Evolutionary conservation across 2,888 invertebrate species (phyloP).

Genomic region (Microdon myrmicae): DNA sequence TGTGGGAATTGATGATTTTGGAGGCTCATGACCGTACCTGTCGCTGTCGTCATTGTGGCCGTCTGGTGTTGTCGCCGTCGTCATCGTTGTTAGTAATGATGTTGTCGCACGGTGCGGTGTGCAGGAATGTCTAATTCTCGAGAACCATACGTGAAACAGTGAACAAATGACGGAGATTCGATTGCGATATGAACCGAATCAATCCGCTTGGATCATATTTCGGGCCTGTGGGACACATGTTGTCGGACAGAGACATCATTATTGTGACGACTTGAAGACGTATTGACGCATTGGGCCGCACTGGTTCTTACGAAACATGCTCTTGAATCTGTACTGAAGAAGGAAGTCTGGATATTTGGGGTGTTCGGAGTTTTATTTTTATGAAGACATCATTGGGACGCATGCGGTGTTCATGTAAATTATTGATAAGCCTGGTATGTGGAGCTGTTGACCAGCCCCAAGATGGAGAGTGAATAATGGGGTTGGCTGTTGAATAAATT

Average conservation of each 20-base stretch:
- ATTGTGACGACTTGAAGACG: slow-evolving; percentile 41
- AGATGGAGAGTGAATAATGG: slow-evolving; percentile 31
- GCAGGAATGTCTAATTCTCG: slow-evolving; percentile 38
- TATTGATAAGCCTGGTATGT: slow-evolving; percentile 17
- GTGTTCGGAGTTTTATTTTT: slow-evolving; percentile 26
- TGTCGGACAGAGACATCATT: slow-evolving; percentile 30
- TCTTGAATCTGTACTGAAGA: slow-evolving; percentile 30
- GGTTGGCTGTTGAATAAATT: slow-evolving; percentile 30
- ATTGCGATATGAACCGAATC: slow-evolving; percentile 45
- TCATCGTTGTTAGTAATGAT: neutral
- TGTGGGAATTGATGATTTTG: slow-evolving; percentile 45
- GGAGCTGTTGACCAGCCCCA: slow-evolving; percentile 10
- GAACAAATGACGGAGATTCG: slow-evolving; percentile 37
- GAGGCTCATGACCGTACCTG: slow-evolving; percentile 19
- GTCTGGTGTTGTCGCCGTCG: too few species aligned
- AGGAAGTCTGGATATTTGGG: slow-evolving; percentile 21
- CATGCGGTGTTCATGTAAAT: slow-evolving; percentile 50
- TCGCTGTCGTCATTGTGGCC: neutral
- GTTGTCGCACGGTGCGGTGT: slow-evolving; percentile 23
- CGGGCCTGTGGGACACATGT: slow-evolving; percentile 26
- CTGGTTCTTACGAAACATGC: slow-evolving; percentile 28
- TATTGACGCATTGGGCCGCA: slow-evolving; percentile 37
- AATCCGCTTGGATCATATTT: slow-evolving; percentile 47
- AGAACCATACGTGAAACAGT: slow-evolving; percentile 33
- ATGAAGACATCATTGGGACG: slow-evolving; percentile 38